A percentile compares a stretch with the other conserved stretches of the same genome.
These are phyloP conservation scores for Eledona agricola DNA, from an alignment of 2,888 invertebrate species.

Conservation along the genomic window DNA sequence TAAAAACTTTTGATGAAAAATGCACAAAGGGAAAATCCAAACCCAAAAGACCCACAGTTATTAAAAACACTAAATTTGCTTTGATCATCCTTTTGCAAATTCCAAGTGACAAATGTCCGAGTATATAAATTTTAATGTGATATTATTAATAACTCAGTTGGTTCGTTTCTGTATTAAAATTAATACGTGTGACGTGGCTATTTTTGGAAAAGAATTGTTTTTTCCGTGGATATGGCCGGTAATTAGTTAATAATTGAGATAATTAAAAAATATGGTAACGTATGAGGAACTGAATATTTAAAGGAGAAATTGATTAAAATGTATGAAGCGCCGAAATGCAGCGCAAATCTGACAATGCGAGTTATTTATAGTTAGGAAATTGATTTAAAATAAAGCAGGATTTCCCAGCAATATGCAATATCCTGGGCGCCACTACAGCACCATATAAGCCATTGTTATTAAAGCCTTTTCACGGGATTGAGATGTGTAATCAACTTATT, in stretches of 20 bases:
- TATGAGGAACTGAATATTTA: too few relatives aligned
- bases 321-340: conserved; percentile 27
- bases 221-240: background rate
- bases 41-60: too few relatives aligned
- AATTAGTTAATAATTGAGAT: too few relatives aligned
- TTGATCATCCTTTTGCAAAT: too few relatives aligned
- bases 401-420: conserved; percentile 29
- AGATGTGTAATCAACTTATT: conserved; percentile 11
- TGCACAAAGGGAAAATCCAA: too few relatives aligned
- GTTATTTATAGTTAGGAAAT: conserved; percentile 32
- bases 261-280: too few relatives aligned
- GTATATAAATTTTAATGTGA: conserved; percentile 15
- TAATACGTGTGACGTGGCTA: background rate
- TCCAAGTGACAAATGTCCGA: conserved; percentile 8
- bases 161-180: conserved; percentile 1
- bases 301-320: conserved; percentile 29
- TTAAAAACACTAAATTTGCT: too few relatives aligned
- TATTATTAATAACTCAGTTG: conserved; percentile 16
- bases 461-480: conserved; percentile 1
- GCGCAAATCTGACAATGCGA: conserved; percentile 25
- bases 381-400: conserved; percentile 34
- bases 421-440: conserved; percentile 20
- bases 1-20: too few relatives aligned
- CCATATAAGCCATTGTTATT: conserved; percentile 10
- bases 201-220: background rate